These are phyloP conservation scores for Eufriesea mexicana DNA, from an alignment of 1,140 invertebrate species.

Conservation along the genomic window DNA sequence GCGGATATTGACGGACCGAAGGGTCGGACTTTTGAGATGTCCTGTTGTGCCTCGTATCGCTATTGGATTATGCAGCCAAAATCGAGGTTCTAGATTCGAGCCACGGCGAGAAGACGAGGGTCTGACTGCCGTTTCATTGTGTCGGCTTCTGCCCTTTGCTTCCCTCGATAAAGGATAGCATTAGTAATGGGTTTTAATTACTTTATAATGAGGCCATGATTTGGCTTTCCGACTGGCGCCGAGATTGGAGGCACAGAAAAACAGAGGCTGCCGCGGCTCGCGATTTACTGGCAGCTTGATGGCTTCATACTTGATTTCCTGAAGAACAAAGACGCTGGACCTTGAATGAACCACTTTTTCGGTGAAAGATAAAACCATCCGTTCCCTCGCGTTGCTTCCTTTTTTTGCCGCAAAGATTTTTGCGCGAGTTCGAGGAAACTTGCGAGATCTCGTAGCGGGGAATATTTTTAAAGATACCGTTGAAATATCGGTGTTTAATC, in stretches of 20 bases:
- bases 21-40: conserved; percentile 54
- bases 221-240: conserved; percentile 77
- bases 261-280: conserved; percentile 45
- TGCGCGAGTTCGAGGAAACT: background rate
- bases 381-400: background rate
- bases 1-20: conserved; percentile 78
- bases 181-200: conserved; percentile 83
- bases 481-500: no score
- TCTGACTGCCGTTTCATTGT: conserved; percentile 79
- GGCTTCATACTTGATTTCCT: conserved; percentile 67
- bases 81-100: conserved; percentile 66
- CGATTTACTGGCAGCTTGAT: conserved; percentile 67
- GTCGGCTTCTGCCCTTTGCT: conserved; percentile 74
- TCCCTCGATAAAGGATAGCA: conserved; percentile 79
- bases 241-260: conserved; percentile 64
- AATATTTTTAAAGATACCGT: no score
- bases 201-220: conserved; percentile 82
- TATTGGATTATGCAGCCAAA: conserved; percentile 75
- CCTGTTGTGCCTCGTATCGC: conserved; percentile 61
- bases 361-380: background rate
- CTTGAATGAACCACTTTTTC: conserved; percentile 47
- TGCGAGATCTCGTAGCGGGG: background rate
- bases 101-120: conserved; percentile 75
- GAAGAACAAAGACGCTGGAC: conserved; percentile 47
- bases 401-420: background rate